Evolutionary conservation across 2,113 vertebrate species (phyloP), one percentile per base, ranked within the genome.

Genomic region (Myrmecophaga tridactyla): DNA sequence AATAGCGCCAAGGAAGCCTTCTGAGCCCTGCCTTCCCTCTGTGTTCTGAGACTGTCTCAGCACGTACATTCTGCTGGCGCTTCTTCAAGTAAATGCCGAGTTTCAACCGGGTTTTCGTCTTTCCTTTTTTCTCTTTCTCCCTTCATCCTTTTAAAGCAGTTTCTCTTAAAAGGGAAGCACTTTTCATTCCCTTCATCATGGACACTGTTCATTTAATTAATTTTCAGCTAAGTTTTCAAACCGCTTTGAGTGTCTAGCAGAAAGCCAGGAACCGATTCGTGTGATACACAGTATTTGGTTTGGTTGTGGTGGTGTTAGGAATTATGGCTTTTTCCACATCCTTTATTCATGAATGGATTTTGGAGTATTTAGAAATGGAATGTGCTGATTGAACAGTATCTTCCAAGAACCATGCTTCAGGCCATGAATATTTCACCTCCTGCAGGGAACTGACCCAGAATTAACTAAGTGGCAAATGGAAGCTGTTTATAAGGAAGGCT

Each of bases 31-130:
- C 92, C 90, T 89, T 34, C 60, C 94, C 90, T 89, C 93, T 58
- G 67, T 60, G 96, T 86, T 41, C 31, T 69, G 76, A 63, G 29
- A 12, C 93, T 97, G 95, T 65, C 97, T 70, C 3, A 88, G 94
- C 39, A 17, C 58, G 6, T 36, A 27, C 73, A 41, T 96, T 43
- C 96, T 43, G 48, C 96, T 92, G 97, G 88, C 80, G 94, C 82
- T 93, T 96, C 86, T 97, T 96, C 72, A 88, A 97, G 95, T 97
- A 96, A 97, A 97, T 60, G 13, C 91, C 58, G 34, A 88, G 81
- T 93, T 96, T 96, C 96, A 96, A 81, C 89, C 89, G 36, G 43
- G 70, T 95, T 94, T 90, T 82, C 93, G 65, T 20, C 34, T 90
- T 62, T 80, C 93, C 31, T 96, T 86, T 60, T 60, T 85, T 77